A percentile compares a stretch with the other conserved stretches of the same genome.
Evolutionary conservation across 2,888 invertebrate species (phyloP).

Genomic region (Aphodius granarius): DNA sequence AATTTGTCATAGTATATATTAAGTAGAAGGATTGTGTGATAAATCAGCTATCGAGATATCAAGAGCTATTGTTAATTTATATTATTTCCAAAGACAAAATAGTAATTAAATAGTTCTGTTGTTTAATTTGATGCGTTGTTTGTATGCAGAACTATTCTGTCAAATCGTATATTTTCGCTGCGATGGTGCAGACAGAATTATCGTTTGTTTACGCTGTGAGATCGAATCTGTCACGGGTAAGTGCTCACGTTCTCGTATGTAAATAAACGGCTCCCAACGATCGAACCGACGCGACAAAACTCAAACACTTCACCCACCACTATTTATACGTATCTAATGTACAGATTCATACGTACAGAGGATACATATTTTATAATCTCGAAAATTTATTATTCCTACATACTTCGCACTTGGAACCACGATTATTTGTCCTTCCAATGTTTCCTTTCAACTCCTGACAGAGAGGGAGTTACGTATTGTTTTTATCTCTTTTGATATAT

Average conservation of each 20-base stretch:
- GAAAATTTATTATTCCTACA: too few relatives aligned
- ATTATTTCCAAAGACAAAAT: background rate
- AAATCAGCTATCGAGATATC: too few relatives aligned
- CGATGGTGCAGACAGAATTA: background rate
- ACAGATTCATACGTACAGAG: background rate
- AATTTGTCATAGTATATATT: too few relatives aligned
- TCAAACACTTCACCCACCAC: background rate
- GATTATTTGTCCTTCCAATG: too few relatives aligned
- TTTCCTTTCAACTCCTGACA: too few relatives aligned
- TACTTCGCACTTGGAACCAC: too few relatives aligned
- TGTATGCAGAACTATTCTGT: background rate
- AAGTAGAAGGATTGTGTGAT: too few relatives aligned
- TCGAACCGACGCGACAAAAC: background rate
- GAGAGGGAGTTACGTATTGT: background rate
- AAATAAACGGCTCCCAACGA: background rate
- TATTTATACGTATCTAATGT: background rate
- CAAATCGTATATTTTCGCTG: background rate
- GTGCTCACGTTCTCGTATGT: background rate
- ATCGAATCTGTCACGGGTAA: background rate
- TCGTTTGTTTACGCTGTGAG: background rate
- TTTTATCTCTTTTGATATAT: background rate
- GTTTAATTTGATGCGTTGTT: background rate
- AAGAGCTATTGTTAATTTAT: background rate
- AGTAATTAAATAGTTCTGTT: background rate
- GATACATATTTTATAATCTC: too few relatives aligned